These are phyloP conservation scores for Byasa hedistus DNA, from an alignment of 2,888 invertebrate species.

Conservation along the genomic window DNA sequence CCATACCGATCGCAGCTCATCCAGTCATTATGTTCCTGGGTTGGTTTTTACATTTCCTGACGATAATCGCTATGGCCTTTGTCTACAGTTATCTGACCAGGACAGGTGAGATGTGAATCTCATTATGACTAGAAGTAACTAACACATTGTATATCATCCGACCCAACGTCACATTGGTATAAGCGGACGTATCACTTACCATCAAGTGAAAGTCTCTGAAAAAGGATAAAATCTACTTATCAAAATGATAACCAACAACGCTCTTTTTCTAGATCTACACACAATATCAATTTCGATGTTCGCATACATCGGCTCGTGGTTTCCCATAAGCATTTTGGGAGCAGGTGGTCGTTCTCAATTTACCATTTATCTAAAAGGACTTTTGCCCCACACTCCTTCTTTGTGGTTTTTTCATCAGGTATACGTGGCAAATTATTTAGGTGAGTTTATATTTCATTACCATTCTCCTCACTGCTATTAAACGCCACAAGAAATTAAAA, in stretches of 20 bases:
- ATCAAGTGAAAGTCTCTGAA: too few relatives aligned
- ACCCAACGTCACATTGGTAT: too few relatives aligned
- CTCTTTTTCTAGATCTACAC: conserved; percentile 44
- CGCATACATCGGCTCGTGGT: conserved; percentile 39
- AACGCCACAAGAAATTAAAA: too few relatives aligned
- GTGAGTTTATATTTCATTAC: background rate
- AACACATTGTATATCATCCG: too few relatives aligned
- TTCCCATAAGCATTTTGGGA: conserved; percentile 37
- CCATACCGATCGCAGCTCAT: conserved; percentile 75
- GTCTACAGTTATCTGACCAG: conserved; percentile 81
- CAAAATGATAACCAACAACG: background rate
- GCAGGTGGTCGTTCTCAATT: conserved; percentile 6
- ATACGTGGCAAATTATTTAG: conserved; percentile 1
- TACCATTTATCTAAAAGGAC: conserved; percentile 37
- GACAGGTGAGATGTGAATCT: conserved; percentile 69
- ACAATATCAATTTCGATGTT: conserved; percentile 44
- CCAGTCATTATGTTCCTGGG: conserved; percentile 78
- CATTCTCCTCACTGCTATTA: background rate
- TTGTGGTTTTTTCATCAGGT: conserved; percentile 43
- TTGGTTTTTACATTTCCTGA: conserved; percentile 80
- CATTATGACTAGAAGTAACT: too few relatives aligned
- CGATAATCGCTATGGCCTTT: conserved; percentile 81
- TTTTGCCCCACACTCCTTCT: conserved; percentile 57
- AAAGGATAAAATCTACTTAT: background rate
- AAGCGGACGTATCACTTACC: too few relatives aligned